Evolutionary conservation across 2,888 invertebrate species (phyloP), one percentile per base, ranked within the genome.

Genomic region (Panopea generosa): DNA sequence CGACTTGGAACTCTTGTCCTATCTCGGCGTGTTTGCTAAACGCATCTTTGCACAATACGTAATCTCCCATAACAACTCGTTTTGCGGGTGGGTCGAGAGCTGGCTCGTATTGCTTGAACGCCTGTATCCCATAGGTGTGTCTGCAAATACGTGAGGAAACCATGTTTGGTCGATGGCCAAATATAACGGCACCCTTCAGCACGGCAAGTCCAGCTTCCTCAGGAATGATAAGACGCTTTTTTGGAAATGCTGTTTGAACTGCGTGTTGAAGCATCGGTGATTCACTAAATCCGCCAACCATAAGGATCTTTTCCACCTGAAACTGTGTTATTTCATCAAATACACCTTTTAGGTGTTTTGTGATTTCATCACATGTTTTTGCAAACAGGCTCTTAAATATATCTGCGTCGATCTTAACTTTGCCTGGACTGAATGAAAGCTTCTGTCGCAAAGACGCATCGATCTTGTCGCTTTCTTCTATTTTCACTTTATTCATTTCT

Each of bases 211-310:
- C 70, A 9, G 80, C 66, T 26, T 76, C 76, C 20, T 65, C 62
- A 11, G 80, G 80, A 16, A 80, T 56, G 22, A 80, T 67, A 9
- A 80, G 2, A 2, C 29, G 43, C n/a, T 49, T 56, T 9, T 60
- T 14, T 2, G 69, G 62, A 52, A 80, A 80, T 2, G 53, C 40
- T 1, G 56, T 50, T 24, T 49, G 50, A 2, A 80, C 47, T 7
- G 57, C 70, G 0, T 53, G 55, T 27, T 72, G 66, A 29, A 80
- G 29, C 70, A 80, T 67, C 38, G 20, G 14, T 3, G 80, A 80
- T 47, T 80, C 76, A 24, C 72, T 60, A 27, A 76, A 80, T 2
- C 80, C 80, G 6, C 80, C 80, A 16, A 80, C 80, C 68, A 80
- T 66, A 18, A 80, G 45, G 1, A 80, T 70, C n/a, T 53, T 76